These are phyloP conservation scores for Oxygymnocypris stewartii DNA, from an alignment of 2,113 vertebrate genomes.

Conservation along the genomic window DNA sequence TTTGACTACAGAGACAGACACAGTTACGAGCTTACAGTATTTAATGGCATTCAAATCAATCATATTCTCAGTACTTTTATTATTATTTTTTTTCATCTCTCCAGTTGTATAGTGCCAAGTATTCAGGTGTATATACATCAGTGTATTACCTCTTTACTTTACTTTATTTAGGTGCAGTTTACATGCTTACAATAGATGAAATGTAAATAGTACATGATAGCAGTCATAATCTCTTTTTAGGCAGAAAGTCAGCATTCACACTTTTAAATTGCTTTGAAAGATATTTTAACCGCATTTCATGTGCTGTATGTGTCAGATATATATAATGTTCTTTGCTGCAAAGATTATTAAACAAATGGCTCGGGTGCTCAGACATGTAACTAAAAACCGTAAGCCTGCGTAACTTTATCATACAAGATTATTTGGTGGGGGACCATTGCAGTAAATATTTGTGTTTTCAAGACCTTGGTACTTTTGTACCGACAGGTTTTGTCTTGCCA, in stretches of 20 bases:
- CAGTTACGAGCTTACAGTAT: constrained; percentile 9
- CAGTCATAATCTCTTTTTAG: constrained; percentile 27
- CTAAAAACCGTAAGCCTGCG: neutral
- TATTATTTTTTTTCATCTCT: neutral
- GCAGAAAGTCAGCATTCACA: neutral
- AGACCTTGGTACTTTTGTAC: neutral
- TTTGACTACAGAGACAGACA: neutral
- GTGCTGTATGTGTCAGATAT: neutral
- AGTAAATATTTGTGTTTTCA: constrained; percentile 27
- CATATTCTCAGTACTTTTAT: constrained; percentile 26
- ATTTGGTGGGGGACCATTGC: constrained; percentile 47
- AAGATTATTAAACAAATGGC: constrained; percentile 31
- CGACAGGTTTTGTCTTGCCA: constrained; percentile 30
- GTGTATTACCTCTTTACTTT: neutral
- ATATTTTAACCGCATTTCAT: neutral
- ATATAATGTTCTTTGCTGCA: constrained; percentile 16
- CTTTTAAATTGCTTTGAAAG: constrained; percentile 16
- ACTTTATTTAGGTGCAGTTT: neutral
- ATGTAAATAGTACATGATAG: constrained; percentile 1
- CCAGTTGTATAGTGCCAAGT: constrained; percentile 5
- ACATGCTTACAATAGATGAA: neutral
- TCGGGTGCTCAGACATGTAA: constrained; percentile 24
- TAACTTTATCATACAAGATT: constrained; percentile 14
- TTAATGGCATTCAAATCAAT: constrained; percentile 32
- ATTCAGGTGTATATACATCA: neutral